Evolutionary conservation across 2,888 invertebrate genomes (phyloP).

Genomic region (Phortica magna): DNA sequence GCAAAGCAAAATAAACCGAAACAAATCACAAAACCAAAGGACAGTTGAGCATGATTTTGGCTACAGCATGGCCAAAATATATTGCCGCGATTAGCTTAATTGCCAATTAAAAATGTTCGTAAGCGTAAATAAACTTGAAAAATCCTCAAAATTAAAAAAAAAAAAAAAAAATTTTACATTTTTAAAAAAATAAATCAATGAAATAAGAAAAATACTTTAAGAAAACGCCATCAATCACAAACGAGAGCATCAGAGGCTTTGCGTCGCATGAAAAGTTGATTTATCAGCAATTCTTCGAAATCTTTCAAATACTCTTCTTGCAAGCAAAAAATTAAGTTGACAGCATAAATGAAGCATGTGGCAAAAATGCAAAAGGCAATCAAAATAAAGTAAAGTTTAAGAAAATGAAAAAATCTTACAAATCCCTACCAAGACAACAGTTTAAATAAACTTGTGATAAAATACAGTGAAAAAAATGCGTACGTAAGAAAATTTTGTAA

Average conservation of each 20-base stretch:
- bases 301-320: not conserved
- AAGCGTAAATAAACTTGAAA: not conserved
- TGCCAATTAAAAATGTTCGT: slow-evolving; percentile 25
- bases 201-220: too few relatives aligned
- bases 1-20: not conserved
- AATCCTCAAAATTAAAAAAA: not conserved
- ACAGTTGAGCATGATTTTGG: slow-evolving; percentile 7
- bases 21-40: not conserved
- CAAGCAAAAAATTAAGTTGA: slow-evolving; percentile 22
- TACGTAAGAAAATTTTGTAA: too few relatives aligned
- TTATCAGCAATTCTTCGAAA: slow-evolving; percentile 5
- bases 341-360: slow-evolving; percentile 24
- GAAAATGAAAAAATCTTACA: not conserved
- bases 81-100: slow-evolving; percentile 29
- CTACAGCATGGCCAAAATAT: slow-evolving; percentile 10
- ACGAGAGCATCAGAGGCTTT: not conserved
- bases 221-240: slow-evolving; percentile 9
- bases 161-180: not conserved
- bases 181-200: not conserved
- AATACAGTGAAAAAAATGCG: too few relatives aligned
- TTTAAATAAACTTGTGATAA: too few relatives aligned
- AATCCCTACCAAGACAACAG: too few relatives aligned
- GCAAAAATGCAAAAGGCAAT: slow-evolving; percentile 20
- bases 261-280: not conserved
- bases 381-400: slow-evolving; percentile 5